Evolutionary conservation across 2,113 vertebrate genomes (phyloP).

Genomic region (Peromyscus maniculatus): DNA sequence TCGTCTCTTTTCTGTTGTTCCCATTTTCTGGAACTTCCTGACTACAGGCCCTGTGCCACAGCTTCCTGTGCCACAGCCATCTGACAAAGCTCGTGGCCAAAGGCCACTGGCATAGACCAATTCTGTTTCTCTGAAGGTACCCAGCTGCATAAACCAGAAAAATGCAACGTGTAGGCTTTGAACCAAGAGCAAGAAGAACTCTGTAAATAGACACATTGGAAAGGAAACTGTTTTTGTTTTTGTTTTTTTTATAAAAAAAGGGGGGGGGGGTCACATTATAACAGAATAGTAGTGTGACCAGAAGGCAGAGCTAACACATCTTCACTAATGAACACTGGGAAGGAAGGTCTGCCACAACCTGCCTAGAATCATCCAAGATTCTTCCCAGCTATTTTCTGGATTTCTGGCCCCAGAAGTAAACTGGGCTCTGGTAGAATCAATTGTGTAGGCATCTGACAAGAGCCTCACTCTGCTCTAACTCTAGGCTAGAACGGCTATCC

Average conservation of each 20-base stretch:
- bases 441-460: background rate
- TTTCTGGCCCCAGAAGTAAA: background rate
- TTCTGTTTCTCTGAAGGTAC: background rate
- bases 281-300: background rate
- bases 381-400: conserved; percentile 40
- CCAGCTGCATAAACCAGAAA: background rate
- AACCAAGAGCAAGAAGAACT: background rate
- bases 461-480: background rate
- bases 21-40: background rate
- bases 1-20: background rate
- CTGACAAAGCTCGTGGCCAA: background rate
- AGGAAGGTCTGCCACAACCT: background rate
- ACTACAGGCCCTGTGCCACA: background rate
- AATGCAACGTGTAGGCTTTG: background rate
- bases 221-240: background rate
- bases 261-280: background rate
- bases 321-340: background rate
- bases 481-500: background rate
- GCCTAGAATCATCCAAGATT: background rate
- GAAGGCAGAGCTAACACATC: background rate
- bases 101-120: background rate
- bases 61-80: background rate
- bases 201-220: background rate
- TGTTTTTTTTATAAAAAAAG: background rate
- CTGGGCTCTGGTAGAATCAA: background rate